A percentile compares a stretch with the other conserved stretches of the same genome.
These are phyloP conservation scores for Gymnothorax javanicus DNA, from an alignment of 2,797 vertebrate genomes.

Conservation along the genomic window DNA sequence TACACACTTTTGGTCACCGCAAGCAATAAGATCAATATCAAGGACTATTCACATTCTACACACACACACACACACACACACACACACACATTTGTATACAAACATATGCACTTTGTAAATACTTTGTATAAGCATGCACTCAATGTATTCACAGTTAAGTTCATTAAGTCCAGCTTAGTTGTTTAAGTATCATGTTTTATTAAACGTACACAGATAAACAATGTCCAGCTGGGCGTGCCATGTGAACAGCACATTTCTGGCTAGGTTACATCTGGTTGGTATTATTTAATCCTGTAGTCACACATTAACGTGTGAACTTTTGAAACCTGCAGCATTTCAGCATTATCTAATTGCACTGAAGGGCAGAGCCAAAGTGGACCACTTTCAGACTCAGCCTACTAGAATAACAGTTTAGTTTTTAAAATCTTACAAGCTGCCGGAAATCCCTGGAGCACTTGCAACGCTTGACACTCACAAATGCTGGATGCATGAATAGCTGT, in stretches of 20 bases:
- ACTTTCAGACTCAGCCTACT: not conserved
- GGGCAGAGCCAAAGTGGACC: not conserved
- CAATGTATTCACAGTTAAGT: not conserved
- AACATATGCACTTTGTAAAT: too few species aligned
- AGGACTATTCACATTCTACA: not conserved
- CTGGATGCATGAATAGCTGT: not conserved
- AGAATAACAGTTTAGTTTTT: not conserved
- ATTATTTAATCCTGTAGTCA: not conserved
- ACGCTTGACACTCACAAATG: not conserved
- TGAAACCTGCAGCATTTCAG: not conserved
- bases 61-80: too few species aligned
- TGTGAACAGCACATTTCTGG: not conserved
- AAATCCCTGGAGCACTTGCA: not conserved
- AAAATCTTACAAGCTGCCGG: not conserved
- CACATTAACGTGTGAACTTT: not conserved
- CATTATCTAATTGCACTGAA: not conserved
- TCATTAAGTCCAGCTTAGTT: not conserved
- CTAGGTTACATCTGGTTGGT: not conserved
- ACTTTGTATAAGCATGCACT: not conserved
- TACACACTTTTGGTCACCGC: not conserved
- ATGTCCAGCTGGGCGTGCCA: not conserved
- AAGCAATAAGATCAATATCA: not conserved
- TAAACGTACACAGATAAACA: not conserved
- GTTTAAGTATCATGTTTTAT: not conserved
- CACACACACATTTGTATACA: too few species aligned